Conservation (phyloP, 2,888 invertebrate genomes). For the Osedax fenrisi region DNA sequence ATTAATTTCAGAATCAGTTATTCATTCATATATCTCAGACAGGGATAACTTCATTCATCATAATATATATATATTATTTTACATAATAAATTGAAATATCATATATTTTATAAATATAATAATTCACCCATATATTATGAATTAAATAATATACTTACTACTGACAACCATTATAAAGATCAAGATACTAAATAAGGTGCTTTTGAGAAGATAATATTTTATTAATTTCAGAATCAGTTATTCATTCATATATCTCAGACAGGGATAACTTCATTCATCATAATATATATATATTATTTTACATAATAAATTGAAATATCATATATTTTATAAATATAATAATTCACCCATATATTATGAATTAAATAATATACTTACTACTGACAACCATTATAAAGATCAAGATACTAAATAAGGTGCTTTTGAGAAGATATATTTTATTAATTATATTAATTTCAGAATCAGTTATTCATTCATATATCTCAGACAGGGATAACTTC, state of each 20-base stretch:
- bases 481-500: neutral
- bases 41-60: neutral
- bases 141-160: neutral
- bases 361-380: neutral
- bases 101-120: neutral
- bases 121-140: neutral
- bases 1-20: neutral
- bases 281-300: neutral
- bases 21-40: neutral
- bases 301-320: neutral
- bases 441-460: neutral
- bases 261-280: neutral
- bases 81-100: neutral
- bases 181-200: neutral
- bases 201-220: neutral
- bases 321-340: neutral
- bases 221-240: neutral
- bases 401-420: neutral
- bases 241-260: neutral
- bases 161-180: neutral
- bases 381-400: neutral
- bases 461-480: neutral
- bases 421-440: neutral
- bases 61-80: neutral
- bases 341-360: neutral